Conservation (phyloP, 2,113 vertebrate species). For the Scartelaos histophorus region DNA sequence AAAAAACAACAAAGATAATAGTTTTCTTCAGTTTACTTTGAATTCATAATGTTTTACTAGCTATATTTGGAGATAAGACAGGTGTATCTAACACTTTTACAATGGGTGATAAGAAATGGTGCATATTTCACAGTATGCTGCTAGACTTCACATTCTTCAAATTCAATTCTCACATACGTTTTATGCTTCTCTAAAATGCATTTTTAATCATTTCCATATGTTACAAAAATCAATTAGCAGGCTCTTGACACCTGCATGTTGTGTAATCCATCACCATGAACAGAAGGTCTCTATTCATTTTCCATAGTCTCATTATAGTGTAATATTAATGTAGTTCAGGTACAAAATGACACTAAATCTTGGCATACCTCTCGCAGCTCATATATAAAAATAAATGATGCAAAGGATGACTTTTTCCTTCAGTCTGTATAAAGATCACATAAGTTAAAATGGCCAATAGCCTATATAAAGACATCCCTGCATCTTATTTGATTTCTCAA, state of each 20-base stretch:
- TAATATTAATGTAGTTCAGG: constrained; percentile 5
- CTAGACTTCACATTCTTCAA: neutral
- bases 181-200: constrained; percentile 6
- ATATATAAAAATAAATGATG: neutral
- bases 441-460: neutral
- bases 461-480: neutral
- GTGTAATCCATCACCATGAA: constrained; percentile 45
- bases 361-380: neutral
- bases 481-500: neutral
- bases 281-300: constrained; percentile 26
- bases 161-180: neutral
- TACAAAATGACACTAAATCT: constrained; percentile 7
- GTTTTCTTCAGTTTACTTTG: neutral
- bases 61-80: neutral
- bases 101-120: neutral
- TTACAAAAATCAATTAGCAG: constrained; percentile 58
- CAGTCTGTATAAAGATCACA: neutral
- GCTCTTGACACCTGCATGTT: constrained; percentile 51
- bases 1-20: neutral
- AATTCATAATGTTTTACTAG: neutral
- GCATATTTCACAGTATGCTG: constrained; percentile 1
- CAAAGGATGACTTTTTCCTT: neutral
- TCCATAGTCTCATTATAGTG: constrained; percentile 16
- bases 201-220: constrained; percentile 47
- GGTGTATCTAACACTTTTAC: neutral